Evolutionary conservation across 2,797 vertebrate species (phyloP).

Genomic region (Spea hammondii): DNA sequence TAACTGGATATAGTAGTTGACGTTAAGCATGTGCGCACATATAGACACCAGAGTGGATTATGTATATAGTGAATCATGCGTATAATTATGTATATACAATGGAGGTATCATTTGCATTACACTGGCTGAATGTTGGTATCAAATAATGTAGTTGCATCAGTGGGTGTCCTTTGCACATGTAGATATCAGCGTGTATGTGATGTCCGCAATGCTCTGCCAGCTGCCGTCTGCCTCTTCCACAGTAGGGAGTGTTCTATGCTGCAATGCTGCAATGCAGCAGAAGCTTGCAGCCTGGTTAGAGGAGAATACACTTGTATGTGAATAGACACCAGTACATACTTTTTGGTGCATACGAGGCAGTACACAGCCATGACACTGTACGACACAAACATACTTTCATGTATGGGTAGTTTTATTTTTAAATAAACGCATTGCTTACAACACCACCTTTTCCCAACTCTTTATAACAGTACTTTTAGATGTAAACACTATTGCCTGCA

Average conservation of each 20-base stretch:
- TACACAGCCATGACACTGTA: background rate
- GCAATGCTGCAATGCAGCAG: conserved; percentile 47
- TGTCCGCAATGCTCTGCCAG: conserved; percentile 24
- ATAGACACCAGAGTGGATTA: no score
- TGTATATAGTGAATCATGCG: no score
- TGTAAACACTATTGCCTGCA: no score
- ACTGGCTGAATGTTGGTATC: no score
- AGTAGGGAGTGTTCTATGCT: conserved; percentile 44
- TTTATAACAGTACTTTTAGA: background rate
- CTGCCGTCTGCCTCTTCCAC: conserved; percentile 27
- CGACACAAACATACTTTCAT: background rate
- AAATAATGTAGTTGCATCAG: background rate
- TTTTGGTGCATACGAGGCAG: no score
- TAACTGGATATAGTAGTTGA: no score
- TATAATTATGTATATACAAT: no score
- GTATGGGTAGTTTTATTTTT: background rate
- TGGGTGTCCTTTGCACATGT: background rate
- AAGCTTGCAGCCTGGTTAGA: conserved; percentile 25
- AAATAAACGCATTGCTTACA: background rate
- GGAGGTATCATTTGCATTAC: no score
- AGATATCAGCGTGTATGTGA: conserved; percentile 9
- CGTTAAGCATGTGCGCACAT: no score
- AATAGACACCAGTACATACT: background rate
- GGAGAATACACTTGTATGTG: conserved; percentile 20
- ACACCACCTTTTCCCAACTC: background rate